phyloP scores from a whole-genome alignment of 2,888 invertebrate genomes.

The Pherbina coryleti region DNA sequence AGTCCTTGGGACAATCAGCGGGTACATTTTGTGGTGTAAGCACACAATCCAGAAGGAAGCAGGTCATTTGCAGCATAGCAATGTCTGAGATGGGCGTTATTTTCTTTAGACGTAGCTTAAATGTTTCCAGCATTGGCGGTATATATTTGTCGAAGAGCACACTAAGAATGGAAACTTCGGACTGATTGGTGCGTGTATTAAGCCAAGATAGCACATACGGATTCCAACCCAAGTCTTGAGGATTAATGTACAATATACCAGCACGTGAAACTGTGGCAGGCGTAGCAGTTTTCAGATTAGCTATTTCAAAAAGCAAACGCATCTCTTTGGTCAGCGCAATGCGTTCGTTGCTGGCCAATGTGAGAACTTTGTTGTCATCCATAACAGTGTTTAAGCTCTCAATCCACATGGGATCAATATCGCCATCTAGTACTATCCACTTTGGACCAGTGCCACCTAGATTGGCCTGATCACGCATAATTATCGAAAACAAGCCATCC shows the following conservation, averaged over 20 bases:
- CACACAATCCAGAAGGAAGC: slow-evolving; percentile 87
- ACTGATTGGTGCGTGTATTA: slow-evolving; percentile 78
- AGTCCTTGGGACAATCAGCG: slow-evolving; percentile 90
- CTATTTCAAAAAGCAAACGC: slow-evolving; percentile 94
- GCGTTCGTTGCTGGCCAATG: slow-evolving; percentile 93
- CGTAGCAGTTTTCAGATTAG: slow-evolving; percentile 89
- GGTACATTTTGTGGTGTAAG: slow-evolving; percentile 85
- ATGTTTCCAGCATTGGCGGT: slow-evolving; percentile 83
- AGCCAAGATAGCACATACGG: slow-evolving; percentile 93
- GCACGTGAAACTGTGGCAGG: slow-evolving; percentile 96
- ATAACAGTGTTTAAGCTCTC: slow-evolving; percentile 96
- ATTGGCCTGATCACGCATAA: slow-evolving; percentile 95
- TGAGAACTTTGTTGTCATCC: slow-evolving; percentile 96
- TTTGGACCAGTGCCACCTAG: slow-evolving; percentile 87
- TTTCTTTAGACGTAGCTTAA: slow-evolving; percentile 81
- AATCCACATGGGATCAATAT: slow-evolving; percentile 99
- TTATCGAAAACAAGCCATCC: slow-evolving; percentile 88
- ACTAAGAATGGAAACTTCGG: slow-evolving; percentile 84
- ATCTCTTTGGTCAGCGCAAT: slow-evolving; percentile 90
- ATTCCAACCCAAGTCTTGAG: slow-evolving; percentile 94
- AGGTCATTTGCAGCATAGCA: slow-evolving; percentile 89
- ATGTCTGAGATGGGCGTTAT: slow-evolving; percentile 93
- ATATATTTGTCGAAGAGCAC: slow-evolving; percentile 95
- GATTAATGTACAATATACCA: slow-evolving; percentile 94
- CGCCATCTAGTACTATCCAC: slow-evolving; percentile 96